These are phyloP conservation scores for Pomatostomus ruficeps DNA, from an alignment of 2,113 vertebrate genomes.

Conservation along the genomic window DNA sequence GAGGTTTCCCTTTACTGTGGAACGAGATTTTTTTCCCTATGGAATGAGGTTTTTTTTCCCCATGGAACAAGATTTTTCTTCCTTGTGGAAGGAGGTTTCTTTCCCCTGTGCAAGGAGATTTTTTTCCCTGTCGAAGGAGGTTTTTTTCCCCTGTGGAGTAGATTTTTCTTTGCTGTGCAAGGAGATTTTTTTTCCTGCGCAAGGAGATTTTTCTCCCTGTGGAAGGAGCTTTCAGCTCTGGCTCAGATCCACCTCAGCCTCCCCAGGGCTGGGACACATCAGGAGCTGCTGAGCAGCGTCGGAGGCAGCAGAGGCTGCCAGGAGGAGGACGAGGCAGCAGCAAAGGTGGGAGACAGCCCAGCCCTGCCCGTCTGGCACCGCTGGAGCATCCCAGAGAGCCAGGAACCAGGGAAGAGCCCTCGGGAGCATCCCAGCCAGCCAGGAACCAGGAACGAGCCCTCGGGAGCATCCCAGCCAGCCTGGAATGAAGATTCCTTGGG, in stretches of 20 bases:
- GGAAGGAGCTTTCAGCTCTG: neutral
- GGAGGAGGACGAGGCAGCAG: neutral
- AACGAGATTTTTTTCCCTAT: neutral
- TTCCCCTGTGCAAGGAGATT: too few relatives aligned
- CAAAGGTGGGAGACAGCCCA: neutral
- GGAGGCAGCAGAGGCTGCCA: neutral
- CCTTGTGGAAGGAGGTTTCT: neutral
- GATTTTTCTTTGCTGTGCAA: neutral
- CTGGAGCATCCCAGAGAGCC: neutral
- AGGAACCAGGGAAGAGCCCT: neutral
- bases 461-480: rapidly evolving
- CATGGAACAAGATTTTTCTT: neutral
- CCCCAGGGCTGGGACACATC: neutral
- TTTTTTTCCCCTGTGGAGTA: neutral
- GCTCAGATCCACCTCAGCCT: neutral
- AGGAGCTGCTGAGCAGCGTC: neutral
- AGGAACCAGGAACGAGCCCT: neutral
- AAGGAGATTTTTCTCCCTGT: rapidly evolving
- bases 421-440: rapidly evolving
- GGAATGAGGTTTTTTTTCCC: neutral
- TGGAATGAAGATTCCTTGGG: neutral
- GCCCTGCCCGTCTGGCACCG: neutral
- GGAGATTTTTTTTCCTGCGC: neutral
- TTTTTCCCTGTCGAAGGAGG: neutral
- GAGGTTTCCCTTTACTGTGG: rapidly evolving